Evolutionary conservation across 1,140 invertebrate genomes (phyloP).

Genomic region (Sesamia nonagrioides): DNA sequence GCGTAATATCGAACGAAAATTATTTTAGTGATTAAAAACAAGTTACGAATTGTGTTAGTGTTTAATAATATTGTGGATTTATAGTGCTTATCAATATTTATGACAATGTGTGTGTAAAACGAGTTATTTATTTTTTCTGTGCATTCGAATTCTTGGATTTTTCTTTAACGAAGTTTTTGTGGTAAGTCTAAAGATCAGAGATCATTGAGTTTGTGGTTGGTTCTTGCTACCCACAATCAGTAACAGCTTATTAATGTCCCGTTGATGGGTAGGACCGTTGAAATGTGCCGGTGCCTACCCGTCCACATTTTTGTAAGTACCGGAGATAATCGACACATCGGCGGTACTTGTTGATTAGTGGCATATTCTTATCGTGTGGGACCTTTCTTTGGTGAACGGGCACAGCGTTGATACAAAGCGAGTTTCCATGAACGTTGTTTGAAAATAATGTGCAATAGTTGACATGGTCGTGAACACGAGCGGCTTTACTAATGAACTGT

Average conservation of each 20-base stretch:
- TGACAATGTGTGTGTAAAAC: conserved; percentile 74
- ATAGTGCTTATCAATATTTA: conserved; percentile 59
- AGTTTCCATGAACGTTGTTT: conserved; percentile 26
- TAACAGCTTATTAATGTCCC: conserved; percentile 37
- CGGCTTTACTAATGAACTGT: not conserved
- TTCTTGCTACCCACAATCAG: conserved; percentile 8
- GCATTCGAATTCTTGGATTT: conserved; percentile 74
- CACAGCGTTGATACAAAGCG: conserved; percentile 3
- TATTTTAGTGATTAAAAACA: conserved; percentile 43
- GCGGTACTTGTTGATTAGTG: conserved; percentile 21
- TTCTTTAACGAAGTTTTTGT: conserved; percentile 72
- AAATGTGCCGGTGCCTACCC: conserved; percentile 15
- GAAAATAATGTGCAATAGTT: conserved; percentile 23
- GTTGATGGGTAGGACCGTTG: conserved; percentile 29
- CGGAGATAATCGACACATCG: conserved; percentile 34
- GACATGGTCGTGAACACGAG: not conserved
- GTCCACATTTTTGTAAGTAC: conserved; percentile 40
- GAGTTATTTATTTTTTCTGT: conserved; percentile 71
- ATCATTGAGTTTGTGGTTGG: conserved; percentile 49
- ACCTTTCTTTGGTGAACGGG: conserved; percentile 26
- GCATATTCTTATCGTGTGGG: not conserved
- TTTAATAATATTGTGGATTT: conserved; percentile 68
- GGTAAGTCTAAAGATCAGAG: conserved; percentile 71
- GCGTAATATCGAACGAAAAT: conserved; percentile 63
- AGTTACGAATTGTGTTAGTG: conserved; percentile 49